Base-by-base conservation (phyloP, 2,113 vertebrate species). In the Mugil cephalus region DNA sequence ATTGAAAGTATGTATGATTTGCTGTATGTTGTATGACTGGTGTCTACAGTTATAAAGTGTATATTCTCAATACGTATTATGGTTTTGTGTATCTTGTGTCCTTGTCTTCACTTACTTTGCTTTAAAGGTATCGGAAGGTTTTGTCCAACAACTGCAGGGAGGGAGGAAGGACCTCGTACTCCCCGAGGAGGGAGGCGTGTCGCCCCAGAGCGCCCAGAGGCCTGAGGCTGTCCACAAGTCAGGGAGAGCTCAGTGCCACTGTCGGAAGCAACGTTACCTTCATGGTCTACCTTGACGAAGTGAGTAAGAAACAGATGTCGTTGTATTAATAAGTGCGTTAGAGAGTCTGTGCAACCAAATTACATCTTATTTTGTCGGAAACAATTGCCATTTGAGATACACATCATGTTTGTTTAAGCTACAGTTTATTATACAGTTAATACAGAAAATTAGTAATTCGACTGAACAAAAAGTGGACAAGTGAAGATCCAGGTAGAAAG, bases 81-180 rank as follows among this genome's bases (percentile, higher is more conserved):
- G 21, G 52, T 2, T 12, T 1, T 6, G 45, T 1, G 15, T 24
- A 24, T 48, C 50, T 6, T 19, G 38, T 2, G 24, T 30, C 3
- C 24, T 30, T 50, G 3, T 17, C 53, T 45, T 21, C 39, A 51
- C 56, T 14, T 6, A 21, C 14, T 19, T 47, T 47, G 12, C 39
- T 77, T 60, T 39, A 39, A 81, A 99, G 97, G 84, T 98, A 99
- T 87, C 94, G 97, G 3, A 95, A 95, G 80, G 97, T 98, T 38
- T 94, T 98, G 58, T 96, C 96, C 69, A 98, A 99, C 87, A 98
- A 98, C 89, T 99, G 97, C 91, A 96, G 96, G 3, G 96, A 96
- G 5, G 93, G 89, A 6, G 90, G 96, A 55, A 80, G 85, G 76
- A 96, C 96, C 3, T 93, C 95, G 63, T 97, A 95, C 71, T 95